Base-by-base conservation (phyloP, 2,113 vertebrate species). In the Cyanoderma ruficeps region DNA sequence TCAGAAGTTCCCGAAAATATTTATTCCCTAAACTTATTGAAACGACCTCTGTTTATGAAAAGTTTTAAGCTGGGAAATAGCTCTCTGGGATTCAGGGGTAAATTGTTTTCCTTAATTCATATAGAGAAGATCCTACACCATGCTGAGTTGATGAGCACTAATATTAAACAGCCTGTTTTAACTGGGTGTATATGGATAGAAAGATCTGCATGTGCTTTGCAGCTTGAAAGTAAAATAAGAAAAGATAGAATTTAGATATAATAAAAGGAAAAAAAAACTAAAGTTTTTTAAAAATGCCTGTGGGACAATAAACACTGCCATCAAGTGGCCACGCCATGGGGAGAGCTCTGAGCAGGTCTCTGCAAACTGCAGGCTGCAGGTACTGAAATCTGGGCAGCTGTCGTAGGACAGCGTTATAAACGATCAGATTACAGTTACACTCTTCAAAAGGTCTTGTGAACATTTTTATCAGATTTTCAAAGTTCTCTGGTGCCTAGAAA, bases 1-100 rank as follows among this genome's bases (percentile, higher is more conserved):
- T 88, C 78, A 86, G 37, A 93, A 89, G 46, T 81, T 95, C 60
- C 78, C 64, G 35, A 94, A 96, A 96, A 94, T 95, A 96, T 96
- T 96, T 97, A 93, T 93, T 79, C 59, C 52, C 41, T 79, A 57
- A 89, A 70, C 33, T 79, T 91, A 89, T 42, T 2, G 2, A 61
- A 89, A 93, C 71, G 70, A 83, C 7, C 13, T 35, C 33, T 81
- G 57, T 94, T 96, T 93, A 95, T 55, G 87, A 47, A 89, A 59
- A 24, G 57, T 64, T 94, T 57, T 46, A 90, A 90, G 35, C 23
- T 77, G 59, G 75, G 24, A 94, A 89, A 90, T 22, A 76, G 35
- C 28, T 46, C 28, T 35, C 60, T 75, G 68, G 39, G 90, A 88
- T 64, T 75, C 56, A 72, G 30, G 24, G 24, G 53, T 74, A 95